Evolutionary conservation across 2,888 invertebrate genomes (phyloP).

Genomic region (Drosophila prolongata): DNA sequence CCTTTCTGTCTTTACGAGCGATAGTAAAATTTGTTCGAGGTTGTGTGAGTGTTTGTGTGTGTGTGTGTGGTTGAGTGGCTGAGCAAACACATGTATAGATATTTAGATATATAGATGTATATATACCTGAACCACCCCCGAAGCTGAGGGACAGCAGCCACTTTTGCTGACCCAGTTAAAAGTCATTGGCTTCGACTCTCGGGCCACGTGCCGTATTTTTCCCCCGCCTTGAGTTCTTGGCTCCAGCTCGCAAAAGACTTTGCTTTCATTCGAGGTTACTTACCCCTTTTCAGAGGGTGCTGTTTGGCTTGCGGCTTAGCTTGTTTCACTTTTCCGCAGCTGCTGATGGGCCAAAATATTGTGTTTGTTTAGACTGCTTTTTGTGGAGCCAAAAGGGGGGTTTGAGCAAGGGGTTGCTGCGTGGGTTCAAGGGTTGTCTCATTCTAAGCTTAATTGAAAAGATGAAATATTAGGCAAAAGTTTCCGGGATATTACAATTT

Average conservation of each 20-base stretch:
- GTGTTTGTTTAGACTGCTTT: constrained; percentile 45
- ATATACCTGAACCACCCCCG: constrained; percentile 37
- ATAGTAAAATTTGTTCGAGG: constrained; percentile 65
- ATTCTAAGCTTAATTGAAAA: constrained; percentile 58
- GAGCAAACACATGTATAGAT: constrained; percentile 8
- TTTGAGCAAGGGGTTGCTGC: not conserved
- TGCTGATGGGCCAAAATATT: constrained; percentile 15
- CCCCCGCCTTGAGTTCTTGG: constrained; percentile 3
- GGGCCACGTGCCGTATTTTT: constrained; percentile 49
- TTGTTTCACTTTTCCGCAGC: constrained; percentile 39
- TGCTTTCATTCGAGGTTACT: constrained; percentile 81
- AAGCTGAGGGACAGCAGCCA: constrained; percentile 41
- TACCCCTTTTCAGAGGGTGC: constrained; percentile 62
- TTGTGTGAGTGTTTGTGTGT: constrained; percentile 21
- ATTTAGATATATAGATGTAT: constrained; percentile 1
- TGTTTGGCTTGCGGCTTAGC: constrained; percentile 25
- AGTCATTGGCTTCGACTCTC: constrained; percentile 67
- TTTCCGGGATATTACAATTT: not conserved
- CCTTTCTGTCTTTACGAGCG: constrained; percentile 66
- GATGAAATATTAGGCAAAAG: not conserved
- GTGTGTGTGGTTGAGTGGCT: constrained; percentile 41
- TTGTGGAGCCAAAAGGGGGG: constrained; percentile 3
- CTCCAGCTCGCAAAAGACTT: constrained; percentile 44
- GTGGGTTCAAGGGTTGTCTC: constrained; percentile 32
- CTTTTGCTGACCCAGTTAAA: constrained; percentile 79